Conservation (phyloP, 2,797 vertebrate genomes). For the Lithobates pipiens region DNA sequence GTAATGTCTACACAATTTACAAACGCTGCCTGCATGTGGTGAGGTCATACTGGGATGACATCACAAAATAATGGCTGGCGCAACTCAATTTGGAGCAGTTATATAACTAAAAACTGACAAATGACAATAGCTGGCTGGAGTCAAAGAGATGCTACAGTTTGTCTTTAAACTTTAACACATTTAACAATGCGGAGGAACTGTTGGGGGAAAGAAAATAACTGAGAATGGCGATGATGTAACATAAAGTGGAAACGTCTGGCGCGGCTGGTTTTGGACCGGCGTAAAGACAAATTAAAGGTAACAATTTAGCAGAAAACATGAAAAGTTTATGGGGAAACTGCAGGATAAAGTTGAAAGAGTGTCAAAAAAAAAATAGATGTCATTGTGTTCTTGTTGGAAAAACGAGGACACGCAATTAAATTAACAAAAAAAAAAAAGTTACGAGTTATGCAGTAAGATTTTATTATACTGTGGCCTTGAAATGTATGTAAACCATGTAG, state of each 20-base stretch:
- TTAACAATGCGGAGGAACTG: constrained; percentile 7
- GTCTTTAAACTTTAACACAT: constrained; percentile 1
- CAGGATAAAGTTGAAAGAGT: neutral
- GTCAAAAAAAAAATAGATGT: neutral
- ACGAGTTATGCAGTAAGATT: neutral
- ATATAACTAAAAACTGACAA: constrained; percentile 2
- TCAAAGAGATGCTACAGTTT: neutral
- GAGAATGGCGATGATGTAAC: constrained; percentile 6
- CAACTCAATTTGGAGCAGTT: neutral
- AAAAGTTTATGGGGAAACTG: neutral
- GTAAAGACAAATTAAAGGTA: constrained; percentile 20
- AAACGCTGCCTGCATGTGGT: constrained; percentile 8
- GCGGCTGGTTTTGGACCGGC: neutral
- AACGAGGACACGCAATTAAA: neutral
- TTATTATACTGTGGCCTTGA: too few species aligned
- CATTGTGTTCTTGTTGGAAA: neutral
- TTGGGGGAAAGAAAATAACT: neutral
- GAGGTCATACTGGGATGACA: constrained; percentile 50
- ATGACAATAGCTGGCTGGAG: constrained; percentile 8
- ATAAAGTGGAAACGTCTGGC: neutral
- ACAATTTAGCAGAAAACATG: neutral
- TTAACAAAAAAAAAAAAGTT: neutral
- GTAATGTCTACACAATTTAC: constrained; percentile 10
- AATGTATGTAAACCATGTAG: too few species aligned
- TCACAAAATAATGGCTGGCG: constrained; percentile 10